phyloP scores from a whole-genome alignment of 2,113 vertebrate species.

The Tetrax tetrax region DNA sequence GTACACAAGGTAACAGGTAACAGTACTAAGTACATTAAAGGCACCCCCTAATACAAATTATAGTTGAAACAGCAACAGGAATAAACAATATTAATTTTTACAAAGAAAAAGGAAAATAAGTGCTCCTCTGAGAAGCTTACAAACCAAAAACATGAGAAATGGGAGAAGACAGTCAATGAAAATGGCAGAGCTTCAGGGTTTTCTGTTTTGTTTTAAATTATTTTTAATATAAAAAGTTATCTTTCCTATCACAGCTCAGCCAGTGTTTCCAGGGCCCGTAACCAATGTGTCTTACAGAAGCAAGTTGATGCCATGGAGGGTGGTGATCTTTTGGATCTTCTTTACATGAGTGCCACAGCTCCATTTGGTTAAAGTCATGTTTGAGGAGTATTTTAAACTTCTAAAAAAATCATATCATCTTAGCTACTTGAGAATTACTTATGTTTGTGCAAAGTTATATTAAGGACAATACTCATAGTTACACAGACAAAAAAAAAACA shows the following conservation, averaged over 20 bases:
- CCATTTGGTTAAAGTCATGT: no score
- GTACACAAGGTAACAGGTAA: neutral
- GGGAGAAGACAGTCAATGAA: neutral
- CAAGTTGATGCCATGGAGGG: neutral
- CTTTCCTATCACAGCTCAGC: fast-evolving
- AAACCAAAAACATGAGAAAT: neutral
- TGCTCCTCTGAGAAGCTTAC: neutral
- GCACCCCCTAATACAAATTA: neutral
- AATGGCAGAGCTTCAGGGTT: neutral
- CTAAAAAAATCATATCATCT: neutral
- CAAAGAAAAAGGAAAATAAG: neutral
- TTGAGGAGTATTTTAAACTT: no score
- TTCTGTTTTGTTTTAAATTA: neutral
- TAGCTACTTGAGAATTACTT: neutral
- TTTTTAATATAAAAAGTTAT: neutral
- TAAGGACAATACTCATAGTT: neutral
- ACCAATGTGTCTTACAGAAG: neutral
- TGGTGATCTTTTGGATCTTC: neutral
- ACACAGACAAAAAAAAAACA: no score
- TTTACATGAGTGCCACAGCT: neutral
- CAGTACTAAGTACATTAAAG: neutral
- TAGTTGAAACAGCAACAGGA: neutral
- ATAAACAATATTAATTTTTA: neutral
- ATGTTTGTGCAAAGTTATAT: neutral
- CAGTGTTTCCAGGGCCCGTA: neutral